phyloP scores from a whole-genome alignment of 1,140 invertebrate genomes.

The Andricus grossulariae region DNA sequence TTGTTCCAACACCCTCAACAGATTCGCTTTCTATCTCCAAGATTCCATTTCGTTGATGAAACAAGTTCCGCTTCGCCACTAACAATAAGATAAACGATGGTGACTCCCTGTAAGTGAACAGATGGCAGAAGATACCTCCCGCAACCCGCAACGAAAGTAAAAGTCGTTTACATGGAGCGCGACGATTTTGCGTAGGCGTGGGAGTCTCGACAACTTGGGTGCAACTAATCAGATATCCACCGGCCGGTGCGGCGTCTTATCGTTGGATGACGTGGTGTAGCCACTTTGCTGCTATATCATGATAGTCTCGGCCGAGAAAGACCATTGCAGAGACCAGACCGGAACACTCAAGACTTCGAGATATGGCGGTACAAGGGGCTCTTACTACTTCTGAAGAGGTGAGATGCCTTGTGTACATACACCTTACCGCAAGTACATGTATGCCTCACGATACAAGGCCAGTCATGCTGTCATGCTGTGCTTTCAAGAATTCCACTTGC shows the following conservation, averaged over 20 bases:
- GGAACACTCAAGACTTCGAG: not conserved
- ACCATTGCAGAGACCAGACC: not conserved
- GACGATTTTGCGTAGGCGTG: constrained; percentile 47
- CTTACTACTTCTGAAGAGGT: constrained; percentile 2
- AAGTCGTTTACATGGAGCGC: constrained; percentile 3
- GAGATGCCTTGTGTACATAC: not conserved
- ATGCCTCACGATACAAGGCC: not conserved
- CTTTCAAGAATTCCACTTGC: not conserved
- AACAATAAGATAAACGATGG: constrained; percentile 13
- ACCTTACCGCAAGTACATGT: constrained; percentile 12
- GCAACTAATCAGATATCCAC: constrained; percentile 51
- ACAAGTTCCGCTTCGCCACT: constrained; percentile 1
- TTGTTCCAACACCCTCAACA: not conserved
- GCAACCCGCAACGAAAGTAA: constrained; percentile 4
- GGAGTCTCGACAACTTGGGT: constrained; percentile 40
- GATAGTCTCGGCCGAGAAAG: not conserved
- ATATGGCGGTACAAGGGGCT: constrained; percentile 15
- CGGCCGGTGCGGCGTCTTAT: constrained; percentile 37
- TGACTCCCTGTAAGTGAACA: not conserved
- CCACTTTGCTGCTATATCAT: constrained; percentile 41
- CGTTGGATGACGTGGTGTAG: constrained; percentile 46
- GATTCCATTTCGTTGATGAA: constrained; percentile 2
- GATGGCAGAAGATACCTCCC: constrained; percentile 7
- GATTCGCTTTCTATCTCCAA: constrained; percentile 8
- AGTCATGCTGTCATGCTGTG: not conserved